Conservation (phyloP, 2,113 vertebrate genomes). For the Riparia riparia region DNA sequence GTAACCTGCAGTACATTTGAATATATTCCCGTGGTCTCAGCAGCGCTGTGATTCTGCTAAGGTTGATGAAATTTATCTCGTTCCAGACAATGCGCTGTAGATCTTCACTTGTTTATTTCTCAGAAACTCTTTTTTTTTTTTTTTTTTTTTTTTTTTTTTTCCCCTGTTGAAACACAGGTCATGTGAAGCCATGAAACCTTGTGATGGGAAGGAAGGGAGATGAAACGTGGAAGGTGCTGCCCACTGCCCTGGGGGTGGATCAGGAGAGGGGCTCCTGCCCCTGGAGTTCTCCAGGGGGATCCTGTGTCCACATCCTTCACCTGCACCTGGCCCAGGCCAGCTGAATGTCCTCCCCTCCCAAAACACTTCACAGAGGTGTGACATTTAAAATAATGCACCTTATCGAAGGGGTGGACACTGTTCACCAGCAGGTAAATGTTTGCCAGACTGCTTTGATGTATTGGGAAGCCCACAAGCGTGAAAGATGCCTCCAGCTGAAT, state of each 20-base stretch:
- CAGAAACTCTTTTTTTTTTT: background rate
- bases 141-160: background rate
- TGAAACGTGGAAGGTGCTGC: background rate
- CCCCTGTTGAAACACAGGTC: background rate
- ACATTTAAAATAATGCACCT: background rate
- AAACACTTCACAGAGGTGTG: background rate
- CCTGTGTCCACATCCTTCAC: background rate
- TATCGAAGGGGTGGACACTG: background rate
- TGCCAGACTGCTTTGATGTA: background rate
- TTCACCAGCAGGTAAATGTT: background rate
- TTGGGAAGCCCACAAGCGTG: background rate
- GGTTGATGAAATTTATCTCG: conserved; percentile 19
- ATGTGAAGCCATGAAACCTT: background rate
- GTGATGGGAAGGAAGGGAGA: background rate
- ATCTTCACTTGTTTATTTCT: conserved; percentile 59
- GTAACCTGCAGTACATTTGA: conserved; percentile 43
- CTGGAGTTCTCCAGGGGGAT: background rate
- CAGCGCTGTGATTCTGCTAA: conserved; percentile 42
- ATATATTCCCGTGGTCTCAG: conserved; percentile 22
- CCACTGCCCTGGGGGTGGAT: background rate
- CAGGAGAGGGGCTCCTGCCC: background rate
- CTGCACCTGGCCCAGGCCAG: background rate
- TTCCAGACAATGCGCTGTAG: background rate
- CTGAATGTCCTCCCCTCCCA: background rate
- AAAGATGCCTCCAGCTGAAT: background rate